Evolutionary conservation across 2,113 vertebrate species (phyloP).

Genomic region (Vulpes vulpes): DNA sequence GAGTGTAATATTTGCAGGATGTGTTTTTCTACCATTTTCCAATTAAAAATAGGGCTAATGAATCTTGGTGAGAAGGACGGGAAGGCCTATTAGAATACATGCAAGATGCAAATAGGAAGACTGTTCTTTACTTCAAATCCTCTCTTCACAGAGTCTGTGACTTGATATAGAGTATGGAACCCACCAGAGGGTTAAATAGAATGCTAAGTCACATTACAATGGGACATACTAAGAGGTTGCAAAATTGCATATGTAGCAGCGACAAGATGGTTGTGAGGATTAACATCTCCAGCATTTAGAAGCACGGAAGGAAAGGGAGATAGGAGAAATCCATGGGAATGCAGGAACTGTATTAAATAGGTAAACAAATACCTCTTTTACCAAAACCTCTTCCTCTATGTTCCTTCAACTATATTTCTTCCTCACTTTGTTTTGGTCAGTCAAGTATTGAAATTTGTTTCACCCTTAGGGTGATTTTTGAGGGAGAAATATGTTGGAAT

Average conservation of each 20-base stretch:
- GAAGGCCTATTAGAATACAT: not conserved
- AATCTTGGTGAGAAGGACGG: not conserved
- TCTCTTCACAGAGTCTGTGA: not conserved
- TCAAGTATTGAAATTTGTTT: constrained; percentile 14
- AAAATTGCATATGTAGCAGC: not conserved
- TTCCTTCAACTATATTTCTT: not conserved
- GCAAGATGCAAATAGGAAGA: not conserved
- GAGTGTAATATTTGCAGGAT: not conserved
- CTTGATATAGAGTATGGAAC: not conserved
- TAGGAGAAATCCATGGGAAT: not conserved
- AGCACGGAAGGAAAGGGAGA: not conserved
- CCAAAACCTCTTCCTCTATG: not conserved
- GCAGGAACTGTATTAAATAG: not conserved
- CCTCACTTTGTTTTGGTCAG: not conserved
- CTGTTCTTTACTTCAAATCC: not conserved
- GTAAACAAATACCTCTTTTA: not conserved
- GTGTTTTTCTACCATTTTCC: not conserved
- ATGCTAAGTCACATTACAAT: too few relatives aligned
- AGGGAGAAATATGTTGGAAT: constrained; percentile 1
- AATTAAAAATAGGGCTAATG: not conserved
- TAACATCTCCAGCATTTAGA: not conserved
- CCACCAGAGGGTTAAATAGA: not conserved
- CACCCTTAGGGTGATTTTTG: not conserved
- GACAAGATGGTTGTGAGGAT: not conserved
- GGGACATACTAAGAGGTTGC: accelerated